phyloP scores from a whole-genome alignment of 2,113 vertebrate genomes.

The Ptyas mucosa region DNA sequence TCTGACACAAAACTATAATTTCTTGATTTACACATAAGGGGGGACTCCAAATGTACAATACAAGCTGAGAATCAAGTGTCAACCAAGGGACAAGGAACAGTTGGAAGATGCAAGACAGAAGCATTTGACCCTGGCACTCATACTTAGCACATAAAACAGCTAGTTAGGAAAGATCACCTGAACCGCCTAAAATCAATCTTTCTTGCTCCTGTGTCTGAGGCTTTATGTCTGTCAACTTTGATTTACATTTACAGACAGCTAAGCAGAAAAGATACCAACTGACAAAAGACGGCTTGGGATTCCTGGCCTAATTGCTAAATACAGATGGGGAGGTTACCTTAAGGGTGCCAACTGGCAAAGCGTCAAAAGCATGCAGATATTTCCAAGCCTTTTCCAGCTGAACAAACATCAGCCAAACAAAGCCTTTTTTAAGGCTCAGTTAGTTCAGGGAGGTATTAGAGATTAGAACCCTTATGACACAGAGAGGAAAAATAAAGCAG shows the following conservation, averaged over 20 bases:
- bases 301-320: conserved; percentile 23
- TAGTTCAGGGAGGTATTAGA: neutral
- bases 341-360: neutral
- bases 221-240: neutral
- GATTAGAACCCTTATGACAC: conserved; percentile 4
- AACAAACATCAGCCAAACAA: conserved; percentile 6
- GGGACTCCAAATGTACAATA: neutral
- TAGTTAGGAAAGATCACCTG: neutral
- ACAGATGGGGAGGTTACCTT: neutral
- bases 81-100: neutral
- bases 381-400: neutral
- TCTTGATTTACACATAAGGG: neutral
- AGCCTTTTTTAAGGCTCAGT: conserved; percentile 2
- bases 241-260: neutral
- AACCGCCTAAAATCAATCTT: neutral
- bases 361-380: neutral
- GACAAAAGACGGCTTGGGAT: neutral
- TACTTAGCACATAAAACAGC: neutral
- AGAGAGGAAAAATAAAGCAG: neutral
- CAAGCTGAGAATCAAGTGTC: neutral
- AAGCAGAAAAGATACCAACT: neutral
- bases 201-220: neutral
- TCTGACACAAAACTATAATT: neutral
- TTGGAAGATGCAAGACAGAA: neutral
- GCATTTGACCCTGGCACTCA: neutral